Evolutionary conservation across 2,797 vertebrate genomes (phyloP), one percentile per base, ranked within the genome.

Genomic region (Anguilla obscura): DNA sequence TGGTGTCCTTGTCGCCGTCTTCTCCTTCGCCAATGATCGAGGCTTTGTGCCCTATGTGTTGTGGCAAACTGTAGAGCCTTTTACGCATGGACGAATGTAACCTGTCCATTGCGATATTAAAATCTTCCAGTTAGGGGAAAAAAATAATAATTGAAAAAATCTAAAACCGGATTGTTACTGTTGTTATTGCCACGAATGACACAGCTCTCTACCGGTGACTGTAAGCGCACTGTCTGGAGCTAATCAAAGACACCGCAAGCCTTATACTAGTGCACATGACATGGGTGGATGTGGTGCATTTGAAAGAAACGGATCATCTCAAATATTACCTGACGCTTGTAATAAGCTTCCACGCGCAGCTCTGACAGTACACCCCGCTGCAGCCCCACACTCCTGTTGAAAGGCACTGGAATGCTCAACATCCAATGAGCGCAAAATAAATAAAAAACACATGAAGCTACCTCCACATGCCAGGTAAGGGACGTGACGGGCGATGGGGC

Each of bases 81-180:
- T 98, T 98, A 95, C 98, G 98, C 98, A 99, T 99, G 95, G 98
- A 98, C 90, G 97, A 97, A 93, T 98, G 97, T 92, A 99, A 96
- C 92, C 94, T 97, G 94, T 98, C 98, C 98, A 99, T 99, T 92
- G 94, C 91, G 92, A 85, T 89, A 90, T 79, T 86, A 40, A 89
- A 40, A 36, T 71, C 45, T 89, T 89, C 93, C 86, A 94, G 45
- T 82, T 86, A 63, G 74, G 36, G 30, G 80, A 45, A 80, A 56
- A 90, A 85, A 36, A 84, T 88, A 16, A 21, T 21, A 63, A 80
- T 90, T 89, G 90, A 84, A 27, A 71, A 92, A 89, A 90, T 88
- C 56, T 85, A 86, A 90, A 90, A 91, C 91, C 89, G 90, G 92
- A 94, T 92, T 88, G 89, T 90, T 86, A 82, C 84, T 86, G 84